phyloP scores from a whole-genome alignment of 1,140 invertebrate species.

The Metopolophium dirhodum region DNA sequence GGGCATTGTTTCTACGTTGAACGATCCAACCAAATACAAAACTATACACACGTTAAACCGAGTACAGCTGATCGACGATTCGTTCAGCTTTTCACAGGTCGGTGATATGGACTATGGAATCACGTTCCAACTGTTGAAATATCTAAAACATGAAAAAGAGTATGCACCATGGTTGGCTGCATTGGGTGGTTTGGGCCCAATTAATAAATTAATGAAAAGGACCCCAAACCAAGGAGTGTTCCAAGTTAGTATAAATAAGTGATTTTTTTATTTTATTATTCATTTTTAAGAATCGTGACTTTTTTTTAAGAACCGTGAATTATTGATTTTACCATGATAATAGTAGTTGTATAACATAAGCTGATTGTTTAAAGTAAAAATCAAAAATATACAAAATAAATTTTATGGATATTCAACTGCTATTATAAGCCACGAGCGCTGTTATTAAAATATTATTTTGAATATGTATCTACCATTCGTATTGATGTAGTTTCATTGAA shows the following conservation, averaged over 20 bases:
- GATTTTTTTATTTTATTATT: too few relatives aligned
- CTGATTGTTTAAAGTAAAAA: too few relatives aligned
- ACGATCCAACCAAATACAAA: slow-evolving; percentile 64
- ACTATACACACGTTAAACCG: slow-evolving; percentile 74
- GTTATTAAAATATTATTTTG: background rate
- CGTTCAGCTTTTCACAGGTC: slow-evolving; percentile 76
- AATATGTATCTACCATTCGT: background rate
- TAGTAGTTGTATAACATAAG: too few relatives aligned
- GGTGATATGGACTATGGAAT: slow-evolving; percentile 72
- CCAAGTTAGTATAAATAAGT: slow-evolving; percentile 62
- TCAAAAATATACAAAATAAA: background rate
- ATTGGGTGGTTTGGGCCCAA: slow-evolving; percentile 63
- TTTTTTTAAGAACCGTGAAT: too few relatives aligned
- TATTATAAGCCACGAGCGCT: background rate
- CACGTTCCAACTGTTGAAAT: slow-evolving; percentile 68
- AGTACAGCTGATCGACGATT: slow-evolving; percentile 82
- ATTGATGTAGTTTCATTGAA: background rate
- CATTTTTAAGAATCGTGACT: too few relatives aligned
- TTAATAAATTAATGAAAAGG: slow-evolving; percentile 64
- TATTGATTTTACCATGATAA: too few relatives aligned
- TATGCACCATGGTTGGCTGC: slow-evolving; percentile 67
- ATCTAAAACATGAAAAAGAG: slow-evolving; percentile 66
- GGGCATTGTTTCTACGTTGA: slow-evolving; percentile 68
- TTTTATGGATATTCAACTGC: background rate
- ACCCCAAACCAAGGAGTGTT: slow-evolving; percentile 63